These are phyloP conservation scores for Eufriesea mexicana DNA, from an alignment of 1,140 invertebrate species.

Conservation along the genomic window DNA sequence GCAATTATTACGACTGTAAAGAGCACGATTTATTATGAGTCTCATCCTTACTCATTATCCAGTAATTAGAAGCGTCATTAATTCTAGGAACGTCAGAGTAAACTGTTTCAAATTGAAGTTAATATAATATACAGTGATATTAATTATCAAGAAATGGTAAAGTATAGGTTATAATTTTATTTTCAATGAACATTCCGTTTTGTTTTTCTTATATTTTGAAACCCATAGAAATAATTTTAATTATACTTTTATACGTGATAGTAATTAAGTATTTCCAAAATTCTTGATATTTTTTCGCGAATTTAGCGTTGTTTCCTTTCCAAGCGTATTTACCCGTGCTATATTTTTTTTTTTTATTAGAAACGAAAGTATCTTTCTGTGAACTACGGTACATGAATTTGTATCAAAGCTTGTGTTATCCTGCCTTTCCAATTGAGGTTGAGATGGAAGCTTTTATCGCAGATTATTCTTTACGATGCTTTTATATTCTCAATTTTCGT, in stretches of 20 bases:
- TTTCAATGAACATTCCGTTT: not conserved
- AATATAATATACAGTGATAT: not conserved
- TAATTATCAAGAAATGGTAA: not conserved
- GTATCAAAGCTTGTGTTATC: constrained; percentile 17
- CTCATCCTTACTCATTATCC: not conserved
- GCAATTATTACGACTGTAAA: constrained; percentile 4
- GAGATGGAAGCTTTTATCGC: constrained; percentile 33
- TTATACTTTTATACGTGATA: not conserved
- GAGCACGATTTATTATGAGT: not conserved
- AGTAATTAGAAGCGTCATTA: not conserved
- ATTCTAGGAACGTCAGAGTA: not conserved
- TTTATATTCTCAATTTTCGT: constrained; percentile 37
- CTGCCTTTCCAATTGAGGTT: constrained; percentile 29
- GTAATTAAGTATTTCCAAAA: not conserved
- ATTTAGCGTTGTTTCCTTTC: not conserved
- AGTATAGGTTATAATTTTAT: not conserved
- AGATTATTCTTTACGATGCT: constrained; percentile 26
- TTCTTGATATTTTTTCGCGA: not conserved
- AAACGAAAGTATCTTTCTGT: constrained; percentile 7
- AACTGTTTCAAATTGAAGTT: not conserved
- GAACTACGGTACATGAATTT: not conserved
- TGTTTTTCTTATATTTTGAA: not conserved
- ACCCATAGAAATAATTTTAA: too few species aligned
- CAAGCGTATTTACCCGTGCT: not conserved
- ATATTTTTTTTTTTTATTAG: not conserved